A percentile compares a stretch with the other conserved stretches of the same genome.
These are phyloP conservation scores for Charadrius vociferus DNA, from an alignment of 2,113 vertebrate species.

Conservation along the genomic window DNA sequence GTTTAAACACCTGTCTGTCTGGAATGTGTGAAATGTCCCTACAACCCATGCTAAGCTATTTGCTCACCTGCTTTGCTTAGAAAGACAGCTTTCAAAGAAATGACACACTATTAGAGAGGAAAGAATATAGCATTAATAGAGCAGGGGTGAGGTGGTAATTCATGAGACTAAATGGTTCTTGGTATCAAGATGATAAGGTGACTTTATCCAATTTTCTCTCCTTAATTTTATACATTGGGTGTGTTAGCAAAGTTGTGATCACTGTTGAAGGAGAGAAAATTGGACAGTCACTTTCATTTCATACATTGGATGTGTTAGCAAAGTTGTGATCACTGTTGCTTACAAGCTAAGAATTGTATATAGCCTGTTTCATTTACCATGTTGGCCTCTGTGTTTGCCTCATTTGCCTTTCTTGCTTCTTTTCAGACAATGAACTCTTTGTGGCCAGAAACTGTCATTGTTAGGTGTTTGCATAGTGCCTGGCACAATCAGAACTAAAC, in stretches of 20 bases:
- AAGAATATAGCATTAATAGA: conserved; percentile 7
- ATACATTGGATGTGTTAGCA: not conserved
- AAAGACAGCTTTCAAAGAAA: conserved; percentile 70
- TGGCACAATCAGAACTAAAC: conserved; percentile 20
- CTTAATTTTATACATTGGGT: too few species aligned
- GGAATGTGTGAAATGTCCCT: conserved; percentile 78
- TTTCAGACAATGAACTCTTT: conserved; percentile 17
- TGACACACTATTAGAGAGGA: conserved; percentile 26
- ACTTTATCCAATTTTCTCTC: too few species aligned
- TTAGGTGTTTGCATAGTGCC: conserved; percentile 48
- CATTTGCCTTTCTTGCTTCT: not conserved
- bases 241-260: too few species aligned
- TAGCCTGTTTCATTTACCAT: not conserved
- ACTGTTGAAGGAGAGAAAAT: too few species aligned
- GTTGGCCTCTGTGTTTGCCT: not conserved
- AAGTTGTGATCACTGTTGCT: not conserved
- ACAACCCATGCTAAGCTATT: conserved; percentile 62
- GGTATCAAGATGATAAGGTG: not conserved
- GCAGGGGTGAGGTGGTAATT: not conserved
- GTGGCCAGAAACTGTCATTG: conserved; percentile 8
- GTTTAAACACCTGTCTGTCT: conserved; percentile 83
- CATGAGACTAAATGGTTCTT: not conserved
- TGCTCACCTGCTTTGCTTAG: conserved; percentile 74
- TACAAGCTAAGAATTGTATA: not conserved
- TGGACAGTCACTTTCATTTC: not conserved